A percentile compares a stretch with the other conserved stretches of the same genome.
Evolutionary conservation across 2,797 vertebrate genomes (phyloP).

Genomic region (Catamblyrhynchus diadema): DNA sequence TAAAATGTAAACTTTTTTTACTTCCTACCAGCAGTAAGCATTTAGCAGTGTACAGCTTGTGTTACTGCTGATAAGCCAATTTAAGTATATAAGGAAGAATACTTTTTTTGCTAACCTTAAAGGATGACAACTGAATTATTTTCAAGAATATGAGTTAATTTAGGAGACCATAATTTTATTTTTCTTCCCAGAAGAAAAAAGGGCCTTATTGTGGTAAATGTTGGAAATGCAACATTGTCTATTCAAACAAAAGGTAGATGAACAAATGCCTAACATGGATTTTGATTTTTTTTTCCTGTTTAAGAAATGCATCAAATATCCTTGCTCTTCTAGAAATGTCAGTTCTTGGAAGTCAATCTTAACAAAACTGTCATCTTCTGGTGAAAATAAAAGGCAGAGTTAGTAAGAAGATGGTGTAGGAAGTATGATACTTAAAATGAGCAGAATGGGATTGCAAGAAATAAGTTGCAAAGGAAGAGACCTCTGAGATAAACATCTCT

Average conservation of each 20-base stretch:
- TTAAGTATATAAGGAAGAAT: neutral
- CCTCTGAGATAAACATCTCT: neutral
- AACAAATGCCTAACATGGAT: neutral
- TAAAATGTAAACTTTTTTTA: slow-evolving; percentile 11
- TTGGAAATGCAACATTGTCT: neutral
- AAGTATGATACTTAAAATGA: neutral
- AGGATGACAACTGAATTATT: neutral
- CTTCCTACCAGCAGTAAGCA: neutral
- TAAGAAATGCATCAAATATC: neutral
- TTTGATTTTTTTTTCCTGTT: neutral
- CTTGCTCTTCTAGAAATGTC: neutral
- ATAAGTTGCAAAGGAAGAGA: neutral
- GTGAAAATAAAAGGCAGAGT: neutral
- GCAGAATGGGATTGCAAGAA: neutral
- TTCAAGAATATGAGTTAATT: neutral
- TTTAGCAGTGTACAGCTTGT: neutral
- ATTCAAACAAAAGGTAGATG: neutral
- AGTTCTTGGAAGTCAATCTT: neutral
- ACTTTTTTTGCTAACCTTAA: neutral
- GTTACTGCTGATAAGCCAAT: neutral
- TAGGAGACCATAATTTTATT: neutral
- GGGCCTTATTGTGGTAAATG: neutral
- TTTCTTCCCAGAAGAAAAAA: neutral
- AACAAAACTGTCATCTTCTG: neutral
- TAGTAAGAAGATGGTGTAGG: neutral